These are phyloP conservation scores for Drosophila leonis DNA, from an alignment of 2,888 invertebrate species.

Conservation along the genomic window DNA sequence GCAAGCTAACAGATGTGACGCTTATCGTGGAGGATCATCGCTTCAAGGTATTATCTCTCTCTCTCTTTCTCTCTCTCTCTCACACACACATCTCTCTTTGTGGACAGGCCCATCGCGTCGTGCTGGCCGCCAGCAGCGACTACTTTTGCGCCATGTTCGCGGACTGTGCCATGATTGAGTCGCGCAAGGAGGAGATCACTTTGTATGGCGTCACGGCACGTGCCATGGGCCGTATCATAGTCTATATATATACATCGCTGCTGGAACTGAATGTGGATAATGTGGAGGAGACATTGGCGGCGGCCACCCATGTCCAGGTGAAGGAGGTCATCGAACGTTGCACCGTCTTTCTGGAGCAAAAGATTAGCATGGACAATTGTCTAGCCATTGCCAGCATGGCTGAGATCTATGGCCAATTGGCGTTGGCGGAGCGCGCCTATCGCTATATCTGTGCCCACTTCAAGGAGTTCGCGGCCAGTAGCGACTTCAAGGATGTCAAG, in stretches of 20 bases:
- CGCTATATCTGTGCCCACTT: conserved; percentile 89
- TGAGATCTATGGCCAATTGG: conserved; percentile 88
- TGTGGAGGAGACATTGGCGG: conserved; percentile 89
- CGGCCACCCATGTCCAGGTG: conserved; percentile 89
- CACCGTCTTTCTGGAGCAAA: conserved; percentile 88
- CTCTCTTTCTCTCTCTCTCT: neutral
- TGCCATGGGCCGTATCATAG: conserved; percentile 88
- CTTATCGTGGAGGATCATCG: conserved; percentile 88
- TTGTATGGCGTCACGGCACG: conserved; percentile 89
- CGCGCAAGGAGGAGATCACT: conserved; percentile 88
- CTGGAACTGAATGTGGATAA: conserved; percentile 86
- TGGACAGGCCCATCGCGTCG: conserved; percentile 88
- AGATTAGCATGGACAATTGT: conserved; percentile 90
- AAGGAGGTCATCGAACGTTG: conserved; percentile 89
- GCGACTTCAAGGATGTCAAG: conserved; percentile 88
- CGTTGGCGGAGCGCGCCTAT: conserved; percentile 88
- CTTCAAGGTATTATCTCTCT: conserved; percentile 86
- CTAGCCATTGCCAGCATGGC: conserved; percentile 90
- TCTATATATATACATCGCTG: conserved; percentile 90
- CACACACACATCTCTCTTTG: neutral
- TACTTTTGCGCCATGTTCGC: conserved; percentile 92
- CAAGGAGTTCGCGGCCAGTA: conserved; percentile 87
- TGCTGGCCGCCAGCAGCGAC: conserved; percentile 90
- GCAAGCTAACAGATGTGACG: conserved; percentile 89
- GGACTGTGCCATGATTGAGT: conserved; percentile 88